phyloP scores from a whole-genome alignment of 2,113 vertebrate genomes.

The Theropithecus gelada region DNA sequence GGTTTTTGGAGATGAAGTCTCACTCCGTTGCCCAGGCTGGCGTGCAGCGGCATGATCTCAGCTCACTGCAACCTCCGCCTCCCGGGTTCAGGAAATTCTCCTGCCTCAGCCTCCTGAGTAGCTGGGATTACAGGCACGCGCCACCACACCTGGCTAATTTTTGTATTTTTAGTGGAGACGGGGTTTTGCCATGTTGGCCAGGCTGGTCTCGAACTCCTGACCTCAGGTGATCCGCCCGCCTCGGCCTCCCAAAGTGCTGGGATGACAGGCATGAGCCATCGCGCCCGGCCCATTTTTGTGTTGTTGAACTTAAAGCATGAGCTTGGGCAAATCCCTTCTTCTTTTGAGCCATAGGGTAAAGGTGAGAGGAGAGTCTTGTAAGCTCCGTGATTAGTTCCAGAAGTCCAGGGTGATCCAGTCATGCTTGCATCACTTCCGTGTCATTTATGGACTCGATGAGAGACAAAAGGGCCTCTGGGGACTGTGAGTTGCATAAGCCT shows the following conservation, averaged over 20 bases:
- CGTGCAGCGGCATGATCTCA: rapidly evolving
- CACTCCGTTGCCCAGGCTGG: no score
- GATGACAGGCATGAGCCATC: no score
- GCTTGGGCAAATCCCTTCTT: background rate
- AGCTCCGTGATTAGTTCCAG: background rate
- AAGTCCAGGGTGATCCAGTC: rapidly evolving
- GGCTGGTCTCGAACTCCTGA: no score
- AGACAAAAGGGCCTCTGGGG: background rate
- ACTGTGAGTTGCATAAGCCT: background rate
- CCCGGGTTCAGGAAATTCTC: no score
- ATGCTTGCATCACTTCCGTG: background rate
- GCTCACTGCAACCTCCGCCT: no score
- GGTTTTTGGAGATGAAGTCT: no score
- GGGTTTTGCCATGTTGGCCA: no score
- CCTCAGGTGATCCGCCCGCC: no score
- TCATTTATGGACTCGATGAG: background rate
- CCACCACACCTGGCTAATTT: no score
- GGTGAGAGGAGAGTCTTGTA: background rate
- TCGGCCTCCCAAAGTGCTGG: background rate
- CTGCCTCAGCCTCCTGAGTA: no score
- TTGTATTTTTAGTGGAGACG: no score
- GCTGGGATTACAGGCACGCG: no score
- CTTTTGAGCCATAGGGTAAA: background rate
- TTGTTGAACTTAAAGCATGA: background rate
- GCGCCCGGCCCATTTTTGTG: background rate